Conservation (phyloP, 2,113 vertebrate genomes). For the Anser brachyrhynchus region DNA sequence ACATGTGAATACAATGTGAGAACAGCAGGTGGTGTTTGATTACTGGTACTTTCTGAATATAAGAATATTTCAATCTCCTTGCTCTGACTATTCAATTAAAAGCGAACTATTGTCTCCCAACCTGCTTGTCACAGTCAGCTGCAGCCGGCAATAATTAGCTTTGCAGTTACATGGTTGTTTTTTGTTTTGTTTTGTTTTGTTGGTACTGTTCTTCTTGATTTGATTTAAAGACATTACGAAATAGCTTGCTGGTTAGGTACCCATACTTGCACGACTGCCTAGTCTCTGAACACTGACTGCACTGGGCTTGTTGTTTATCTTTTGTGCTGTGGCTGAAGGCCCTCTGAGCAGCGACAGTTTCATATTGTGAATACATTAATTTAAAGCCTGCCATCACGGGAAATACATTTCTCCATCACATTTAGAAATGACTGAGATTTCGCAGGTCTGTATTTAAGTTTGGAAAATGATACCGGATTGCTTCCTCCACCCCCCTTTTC, state of each 20-base stretch:
- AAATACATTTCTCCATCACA: background rate
- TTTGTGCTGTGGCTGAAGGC: background rate
- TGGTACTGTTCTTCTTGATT: background rate
- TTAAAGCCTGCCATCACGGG: background rate
- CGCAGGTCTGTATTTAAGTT: background rate
- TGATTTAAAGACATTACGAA: background rate
- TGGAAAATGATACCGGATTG: background rate
- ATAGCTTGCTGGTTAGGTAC: background rate
- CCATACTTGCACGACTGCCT: background rate
- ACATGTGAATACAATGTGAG: slow-evolving; percentile 27
- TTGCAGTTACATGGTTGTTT: background rate
- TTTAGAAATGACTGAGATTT: slow-evolving; percentile 5
- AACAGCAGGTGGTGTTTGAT: slow-evolving; percentile 55
- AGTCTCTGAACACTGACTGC: background rate
- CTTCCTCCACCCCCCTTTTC: background rate
- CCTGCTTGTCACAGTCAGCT: slow-evolving; percentile 19
- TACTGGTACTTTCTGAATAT: slow-evolving; percentile 41
- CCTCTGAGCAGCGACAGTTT: background rate
- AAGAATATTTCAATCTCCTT: slow-evolving; percentile 52
- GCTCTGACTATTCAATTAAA: slow-evolving; percentile 53
- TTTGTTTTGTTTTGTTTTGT: background rate
- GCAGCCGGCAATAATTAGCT: slow-evolving; percentile 27
- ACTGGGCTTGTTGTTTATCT: background rate
- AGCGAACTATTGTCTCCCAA: slow-evolving; percentile 36
- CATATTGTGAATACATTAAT: background rate